Base-by-base conservation (phyloP, 30 jellyfish, hydroid and myxozoan genomes). In the Chironex yamaguchii region DNA sequence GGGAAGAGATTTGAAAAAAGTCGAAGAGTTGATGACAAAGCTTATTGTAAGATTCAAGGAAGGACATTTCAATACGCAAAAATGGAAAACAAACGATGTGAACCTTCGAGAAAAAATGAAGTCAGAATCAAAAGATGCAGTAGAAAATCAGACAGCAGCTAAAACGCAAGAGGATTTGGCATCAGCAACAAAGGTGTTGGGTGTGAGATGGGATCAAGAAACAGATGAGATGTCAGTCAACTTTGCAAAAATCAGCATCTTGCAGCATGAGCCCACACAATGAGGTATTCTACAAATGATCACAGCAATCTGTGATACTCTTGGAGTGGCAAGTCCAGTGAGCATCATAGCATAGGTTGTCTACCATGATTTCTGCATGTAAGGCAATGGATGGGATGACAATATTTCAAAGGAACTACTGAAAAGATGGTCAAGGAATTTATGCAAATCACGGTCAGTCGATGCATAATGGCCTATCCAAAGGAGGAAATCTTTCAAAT, bases 41-140 rank as follows among this genome's bases (percentile, higher is more conserved):
- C 76, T 48, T 14, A 69, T 4, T 23, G 81, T 3, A 31, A 69
- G 81, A 84, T 28, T 84, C 67, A 69, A 71, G 28, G 80, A 68
- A 21, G 88, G 81, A 21, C 82, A 62, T 29, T 52, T 84, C 62
- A 68, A 68, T 35, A 33, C 52, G 81, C 36, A 71, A 22, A 36
- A 71, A 50, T 84, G 89, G 94, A 71, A 71, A 29, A 23, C 95
- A 85, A 74, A 34, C 14, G 71, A 34, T 14, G 53, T 51, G 36
- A 34, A 52, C 23, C 74, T 71, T 1, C 33, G 42, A 26, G 49
- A 62, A 13, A 27, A 52, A 29, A 34, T 52, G 2, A 54, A 49
- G 26, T 9, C 29, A 29, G 49, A 30, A 25, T 14, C 81, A 70
- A 69, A 65, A 32, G 21, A 52, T 21, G 29, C n/a, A n/a, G n/a